Percentiles rank a stretch among this genome's conserved stretches.
These are phyloP conservation scores for Caenorhabditis panamensis DNA, from an alignment of 2,888 invertebrate genomes.

Conservation along the genomic window DNA sequence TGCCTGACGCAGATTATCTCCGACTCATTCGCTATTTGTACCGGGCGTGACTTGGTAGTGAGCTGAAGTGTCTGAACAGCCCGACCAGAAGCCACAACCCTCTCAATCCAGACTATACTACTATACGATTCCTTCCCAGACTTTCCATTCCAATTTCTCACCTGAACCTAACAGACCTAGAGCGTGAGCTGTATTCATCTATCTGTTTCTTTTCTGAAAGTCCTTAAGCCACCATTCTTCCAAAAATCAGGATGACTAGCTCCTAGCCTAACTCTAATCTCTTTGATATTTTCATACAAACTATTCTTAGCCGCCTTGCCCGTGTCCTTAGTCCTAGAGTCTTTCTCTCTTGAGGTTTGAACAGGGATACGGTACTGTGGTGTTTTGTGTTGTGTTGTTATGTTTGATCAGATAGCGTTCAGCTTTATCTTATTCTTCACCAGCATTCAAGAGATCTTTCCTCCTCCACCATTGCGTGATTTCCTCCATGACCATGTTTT, in stretches of 20 bases:
- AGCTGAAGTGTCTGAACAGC: conserved; percentile 22
- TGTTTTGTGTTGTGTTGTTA: neutral
- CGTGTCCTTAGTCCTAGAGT: neutral
- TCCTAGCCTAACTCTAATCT: conserved; percentile 42
- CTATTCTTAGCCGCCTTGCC: conserved; percentile 20
- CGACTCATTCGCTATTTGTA: conserved; percentile 27
- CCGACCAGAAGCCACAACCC: conserved; percentile 1
- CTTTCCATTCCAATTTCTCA: neutral
- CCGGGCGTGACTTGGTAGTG: neutral
- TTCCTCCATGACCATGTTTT: conserved; percentile 24
- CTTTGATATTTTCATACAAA: conserved; percentile 29
- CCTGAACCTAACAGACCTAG: neutral
- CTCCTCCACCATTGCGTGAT: neutral
- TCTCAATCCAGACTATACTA: neutral
- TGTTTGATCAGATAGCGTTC: conserved; percentile 6
- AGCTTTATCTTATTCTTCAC: conserved; percentile 2
- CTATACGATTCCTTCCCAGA: neutral
- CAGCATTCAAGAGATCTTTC: neutral
- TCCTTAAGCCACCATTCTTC: neutral
- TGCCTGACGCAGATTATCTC: conserved; percentile 34
- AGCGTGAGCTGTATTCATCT: no score
- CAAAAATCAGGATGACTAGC: conserved; percentile 39
- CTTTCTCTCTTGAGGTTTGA: neutral
- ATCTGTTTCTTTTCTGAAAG: no score
- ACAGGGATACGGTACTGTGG: conserved; percentile 22